A percentile compares a stretch with the other conserved stretches of the same genome.
Evolutionary conservation across 1,140 invertebrate genomes (phyloP).

Genomic region (Drosophila nigrodunni): DNA sequence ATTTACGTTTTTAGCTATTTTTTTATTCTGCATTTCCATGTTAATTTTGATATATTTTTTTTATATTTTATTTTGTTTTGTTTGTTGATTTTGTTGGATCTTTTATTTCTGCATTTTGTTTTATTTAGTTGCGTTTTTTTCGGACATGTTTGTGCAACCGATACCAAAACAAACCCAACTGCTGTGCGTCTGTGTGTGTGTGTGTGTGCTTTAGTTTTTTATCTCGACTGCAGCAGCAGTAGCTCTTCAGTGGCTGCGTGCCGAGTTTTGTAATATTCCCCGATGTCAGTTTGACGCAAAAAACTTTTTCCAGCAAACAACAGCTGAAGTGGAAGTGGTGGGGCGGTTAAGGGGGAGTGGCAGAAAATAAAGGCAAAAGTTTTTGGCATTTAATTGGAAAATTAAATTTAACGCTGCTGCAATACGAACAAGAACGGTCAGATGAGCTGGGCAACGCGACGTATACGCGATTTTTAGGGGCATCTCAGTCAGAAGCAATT

Average conservation of each 20-base stretch:
- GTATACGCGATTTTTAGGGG: constrained; percentile 33
- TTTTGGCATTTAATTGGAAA: constrained; percentile 77
- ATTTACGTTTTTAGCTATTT: constrained; percentile 37
- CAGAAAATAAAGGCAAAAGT: constrained; percentile 13
- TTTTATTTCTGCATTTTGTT: constrained; percentile 40
- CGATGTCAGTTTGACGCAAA: constrained; percentile 75
- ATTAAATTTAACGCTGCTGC: constrained; percentile 74
- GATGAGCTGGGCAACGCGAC: constrained; percentile 7
- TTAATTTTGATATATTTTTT: constrained; percentile 9
- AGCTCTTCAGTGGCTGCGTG: constrained; percentile 48
- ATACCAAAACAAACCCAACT: constrained; percentile 73
- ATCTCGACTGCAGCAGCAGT: constrained; percentile 31
- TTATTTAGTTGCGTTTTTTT: constrained; percentile 28
- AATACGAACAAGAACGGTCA: constrained; percentile 37
- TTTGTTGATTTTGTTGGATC: constrained; percentile 18
- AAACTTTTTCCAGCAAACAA: constrained; percentile 36
- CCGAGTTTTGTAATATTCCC: constrained; percentile 77
- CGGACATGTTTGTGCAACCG: constrained; percentile 62
- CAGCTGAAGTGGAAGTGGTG: neutral
- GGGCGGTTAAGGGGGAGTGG: too few relatives aligned
- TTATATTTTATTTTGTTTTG: neutral
- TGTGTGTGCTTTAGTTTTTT: constrained; percentile 35
- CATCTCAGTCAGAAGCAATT: constrained; percentile 46
- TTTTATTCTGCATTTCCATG: neutral
- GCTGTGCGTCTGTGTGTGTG: constrained; percentile 14